A percentile compares a stretch with the other conserved stretches of the same genome.
Evolutionary conservation across 1,140 invertebrate genomes (phyloP).

Genomic region (Dufourea novaeangliae): DNA sequence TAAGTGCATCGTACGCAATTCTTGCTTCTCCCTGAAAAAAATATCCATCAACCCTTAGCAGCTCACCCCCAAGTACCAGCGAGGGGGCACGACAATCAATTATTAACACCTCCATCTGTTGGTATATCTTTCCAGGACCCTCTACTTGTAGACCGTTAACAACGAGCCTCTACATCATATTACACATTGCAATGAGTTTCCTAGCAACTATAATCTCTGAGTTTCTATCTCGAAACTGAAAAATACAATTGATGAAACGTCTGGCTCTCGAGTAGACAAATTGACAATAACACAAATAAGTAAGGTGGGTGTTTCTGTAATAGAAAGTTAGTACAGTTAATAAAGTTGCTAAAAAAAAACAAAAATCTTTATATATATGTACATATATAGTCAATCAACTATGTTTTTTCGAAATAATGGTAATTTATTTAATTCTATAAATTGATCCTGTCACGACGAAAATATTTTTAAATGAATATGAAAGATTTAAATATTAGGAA

Average conservation of each 20-base stretch:
- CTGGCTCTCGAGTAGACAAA: background rate
- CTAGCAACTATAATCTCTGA: conserved; percentile 52
- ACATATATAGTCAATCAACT: too few species aligned
- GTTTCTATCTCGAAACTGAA: background rate
- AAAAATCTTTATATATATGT: too few species aligned
- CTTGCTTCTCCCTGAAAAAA: conserved; percentile 48
- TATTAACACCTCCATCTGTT: conserved; percentile 80
- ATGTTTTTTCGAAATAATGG: too few species aligned
- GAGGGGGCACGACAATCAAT: conserved; percentile 77
- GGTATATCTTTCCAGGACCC: conserved; percentile 69
- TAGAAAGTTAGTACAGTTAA: too few species aligned
- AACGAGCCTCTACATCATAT: conserved; percentile 70
- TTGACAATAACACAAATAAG: background rate
- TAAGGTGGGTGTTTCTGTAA: background rate
- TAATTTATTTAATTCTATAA: too few species aligned
- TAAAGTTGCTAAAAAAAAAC: too few species aligned
- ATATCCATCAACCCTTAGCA: conserved; percentile 50
- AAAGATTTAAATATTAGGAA: too few species aligned
- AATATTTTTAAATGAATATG: too few species aligned
- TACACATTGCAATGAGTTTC: conserved; percentile 62
- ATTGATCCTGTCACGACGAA: too few species aligned
- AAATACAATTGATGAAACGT: background rate
- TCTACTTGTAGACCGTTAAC: conserved; percentile 52
- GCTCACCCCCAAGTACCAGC: conserved; percentile 63
- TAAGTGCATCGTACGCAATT: conserved; percentile 36